Evolutionary conservation across 2,113 vertebrate species (phyloP).

Genomic region (Hippocampus zosterae): DNA sequence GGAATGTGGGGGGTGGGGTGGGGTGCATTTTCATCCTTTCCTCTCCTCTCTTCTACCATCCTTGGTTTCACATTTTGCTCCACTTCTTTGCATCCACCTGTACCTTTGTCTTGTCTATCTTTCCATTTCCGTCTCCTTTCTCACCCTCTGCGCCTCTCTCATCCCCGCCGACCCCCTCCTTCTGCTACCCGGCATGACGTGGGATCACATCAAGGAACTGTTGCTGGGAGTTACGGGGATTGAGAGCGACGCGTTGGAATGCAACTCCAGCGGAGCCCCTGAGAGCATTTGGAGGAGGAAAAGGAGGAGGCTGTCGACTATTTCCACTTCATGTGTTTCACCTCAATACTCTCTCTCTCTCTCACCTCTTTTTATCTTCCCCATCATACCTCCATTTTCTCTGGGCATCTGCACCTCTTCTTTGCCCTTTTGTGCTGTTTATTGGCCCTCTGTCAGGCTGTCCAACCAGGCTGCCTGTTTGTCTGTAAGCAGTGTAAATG

Average conservation of each 20-base stretch:
- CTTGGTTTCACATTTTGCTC: conserved; percentile 6
- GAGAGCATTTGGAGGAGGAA: conserved; percentile 54
- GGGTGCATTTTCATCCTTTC: not conserved
- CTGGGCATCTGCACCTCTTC: not conserved
- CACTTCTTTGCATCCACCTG: not conserved
- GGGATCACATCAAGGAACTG: conserved; percentile 68
- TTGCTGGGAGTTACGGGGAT: conserved; percentile 68
- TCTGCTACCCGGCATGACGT: conserved; percentile 53
- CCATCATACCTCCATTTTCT: conserved; percentile 8
- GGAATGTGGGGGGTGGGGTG: not conserved
- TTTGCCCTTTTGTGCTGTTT: conserved; percentile 30
- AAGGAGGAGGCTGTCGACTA: conserved; percentile 44
- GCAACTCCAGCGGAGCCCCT: conserved; percentile 67
- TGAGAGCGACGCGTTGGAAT: conserved; percentile 66
- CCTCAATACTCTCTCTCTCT: conserved; percentile 29
- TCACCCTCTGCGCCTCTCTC: conserved; percentile 6
- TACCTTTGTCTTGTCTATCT: conserved; percentile 8
- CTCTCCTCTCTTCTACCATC: not conserved
- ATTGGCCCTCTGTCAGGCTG: conserved; percentile 21
- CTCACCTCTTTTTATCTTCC: conserved; percentile 4
- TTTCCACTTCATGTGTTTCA: conserved; percentile 57
- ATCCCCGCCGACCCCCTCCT: conserved; percentile 2
- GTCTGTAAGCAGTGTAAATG: conserved; percentile 53
- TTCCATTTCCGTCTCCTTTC: conserved; percentile 1
- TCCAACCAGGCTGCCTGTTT: conserved; percentile 35